Conservation (phyloP, 1,140 invertebrate species). For the Liolophura sinensis region DNA sequence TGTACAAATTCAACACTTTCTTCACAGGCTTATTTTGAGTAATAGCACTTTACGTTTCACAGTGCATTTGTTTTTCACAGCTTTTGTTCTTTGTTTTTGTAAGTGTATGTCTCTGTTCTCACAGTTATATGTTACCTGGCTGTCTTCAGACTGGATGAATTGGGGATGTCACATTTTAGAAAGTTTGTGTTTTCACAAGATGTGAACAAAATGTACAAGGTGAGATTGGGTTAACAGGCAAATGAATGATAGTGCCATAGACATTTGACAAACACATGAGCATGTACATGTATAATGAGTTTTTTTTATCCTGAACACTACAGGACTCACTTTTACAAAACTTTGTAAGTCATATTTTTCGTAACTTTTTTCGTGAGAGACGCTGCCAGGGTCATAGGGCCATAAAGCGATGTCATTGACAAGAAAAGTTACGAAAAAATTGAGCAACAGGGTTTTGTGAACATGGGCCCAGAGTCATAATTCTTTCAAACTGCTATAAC, state of each 20-base stretch:
- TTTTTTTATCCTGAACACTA: no score
- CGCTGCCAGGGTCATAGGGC: no score
- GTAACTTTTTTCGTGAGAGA: no score
- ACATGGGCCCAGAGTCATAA: no score
- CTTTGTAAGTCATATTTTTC: no score
- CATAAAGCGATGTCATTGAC: no score
- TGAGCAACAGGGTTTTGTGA: no score
- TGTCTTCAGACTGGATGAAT: constrained; percentile 53
- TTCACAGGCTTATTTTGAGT: not conserved
- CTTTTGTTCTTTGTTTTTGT: no score
- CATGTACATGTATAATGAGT: no score
- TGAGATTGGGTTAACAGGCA: constrained; percentile 13
- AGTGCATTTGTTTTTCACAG: not conserved
- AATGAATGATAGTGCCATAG: not conserved
- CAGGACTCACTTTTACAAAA: no score
- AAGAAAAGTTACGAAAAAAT: no score
- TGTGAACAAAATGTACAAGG: constrained; percentile 50
- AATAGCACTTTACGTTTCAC: not conserved
- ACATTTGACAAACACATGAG: not conserved
- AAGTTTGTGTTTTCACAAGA: constrained; percentile 49
- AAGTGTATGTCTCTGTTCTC: constrained; percentile 20
- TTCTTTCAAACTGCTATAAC: not conserved
- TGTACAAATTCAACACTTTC: not conserved
- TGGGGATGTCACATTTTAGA: constrained; percentile 47
- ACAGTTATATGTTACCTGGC: constrained; percentile 52